Conservation (phyloP, 1,140 invertebrate genomes). For the Polypedilum pembai region DNA sequence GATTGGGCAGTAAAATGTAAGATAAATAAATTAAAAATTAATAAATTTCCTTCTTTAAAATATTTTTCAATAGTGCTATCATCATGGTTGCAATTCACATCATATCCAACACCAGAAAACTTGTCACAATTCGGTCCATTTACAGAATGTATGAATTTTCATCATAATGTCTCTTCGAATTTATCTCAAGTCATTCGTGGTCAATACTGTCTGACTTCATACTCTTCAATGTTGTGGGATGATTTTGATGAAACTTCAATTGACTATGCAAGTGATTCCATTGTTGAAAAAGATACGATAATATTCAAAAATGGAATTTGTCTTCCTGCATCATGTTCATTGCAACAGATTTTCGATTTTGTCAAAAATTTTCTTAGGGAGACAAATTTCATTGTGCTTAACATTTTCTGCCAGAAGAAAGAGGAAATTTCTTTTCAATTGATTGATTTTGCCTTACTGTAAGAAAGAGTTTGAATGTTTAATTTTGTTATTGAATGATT, state of each 20-base stretch:
- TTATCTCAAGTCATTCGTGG: background rate
- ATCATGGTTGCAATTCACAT: background rate
- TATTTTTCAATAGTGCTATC: background rate
- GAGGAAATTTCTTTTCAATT: background rate
- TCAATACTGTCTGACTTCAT: background rate
- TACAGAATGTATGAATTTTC: background rate
- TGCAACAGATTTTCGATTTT: background rate
- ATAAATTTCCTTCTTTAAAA: background rate
- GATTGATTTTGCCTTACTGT: background rate
- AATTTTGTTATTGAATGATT: too few species aligned
- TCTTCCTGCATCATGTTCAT: background rate
- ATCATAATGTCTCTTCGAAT: background rate
- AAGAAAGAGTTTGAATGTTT: background rate
- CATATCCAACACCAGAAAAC: background rate
- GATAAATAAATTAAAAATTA: background rate
- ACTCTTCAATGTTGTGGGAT: background rate
- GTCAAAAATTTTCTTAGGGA: background rate
- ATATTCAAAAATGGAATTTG: background rate
- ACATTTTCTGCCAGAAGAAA: background rate
- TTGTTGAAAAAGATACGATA: background rate
- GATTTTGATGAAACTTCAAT: conserved; percentile 5
- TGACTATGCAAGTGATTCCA: background rate
- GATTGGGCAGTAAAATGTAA: background rate
- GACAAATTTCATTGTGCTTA: background rate
- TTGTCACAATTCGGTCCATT: background rate